phyloP scores from a whole-genome alignment of 2,888 invertebrate genomes.

The Ichneumon xanthorius region DNA sequence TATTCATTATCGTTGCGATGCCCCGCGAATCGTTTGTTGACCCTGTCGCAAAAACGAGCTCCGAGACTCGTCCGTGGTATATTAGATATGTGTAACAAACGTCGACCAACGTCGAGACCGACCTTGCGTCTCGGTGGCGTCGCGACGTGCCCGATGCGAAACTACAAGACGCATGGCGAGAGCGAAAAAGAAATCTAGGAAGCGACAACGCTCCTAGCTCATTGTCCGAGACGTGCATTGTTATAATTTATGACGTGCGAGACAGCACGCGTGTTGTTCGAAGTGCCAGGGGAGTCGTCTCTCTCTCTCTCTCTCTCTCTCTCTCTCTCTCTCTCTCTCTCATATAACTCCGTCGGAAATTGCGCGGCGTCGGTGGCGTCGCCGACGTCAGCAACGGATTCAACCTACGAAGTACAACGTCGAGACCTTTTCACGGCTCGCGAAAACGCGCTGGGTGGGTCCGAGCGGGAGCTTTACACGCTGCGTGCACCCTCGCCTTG shows the following conservation, averaged over 20 bases:
- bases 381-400: slow-evolving; percentile 40
- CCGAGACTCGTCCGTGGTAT: slow-evolving; percentile 36
- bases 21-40: slow-evolving; percentile 62
- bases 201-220: slow-evolving; percentile 16
- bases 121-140: slow-evolving; percentile 47
- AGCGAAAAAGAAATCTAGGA: slow-evolving; percentile 15
- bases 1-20: slow-evolving; percentile 16
- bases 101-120: slow-evolving; percentile 33
- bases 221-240: slow-evolving; percentile 67
- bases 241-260: slow-evolving; percentile 67
- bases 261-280: slow-evolving; percentile 53
- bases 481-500: slow-evolving; percentile 31
- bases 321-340: not conserved
- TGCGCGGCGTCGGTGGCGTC: slow-evolving; percentile 61
- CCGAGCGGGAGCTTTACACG: not conserved
- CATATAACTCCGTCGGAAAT: slow-evolving; percentile 24
- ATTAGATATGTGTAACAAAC: slow-evolving; percentile 29
- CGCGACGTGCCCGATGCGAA: slow-evolving; percentile 30
- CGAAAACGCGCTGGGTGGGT: slow-evolving; percentile 69
- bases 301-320: too few species aligned
- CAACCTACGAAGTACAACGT: slow-evolving; percentile 41
- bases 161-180: slow-evolving; percentile 17
- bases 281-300: not conserved
- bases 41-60: slow-evolving; percentile 34
- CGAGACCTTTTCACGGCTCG: slow-evolving; percentile 76